Conservation (phyloP, 2,113 vertebrate genomes). For the Calyptomena viridis region DNA sequence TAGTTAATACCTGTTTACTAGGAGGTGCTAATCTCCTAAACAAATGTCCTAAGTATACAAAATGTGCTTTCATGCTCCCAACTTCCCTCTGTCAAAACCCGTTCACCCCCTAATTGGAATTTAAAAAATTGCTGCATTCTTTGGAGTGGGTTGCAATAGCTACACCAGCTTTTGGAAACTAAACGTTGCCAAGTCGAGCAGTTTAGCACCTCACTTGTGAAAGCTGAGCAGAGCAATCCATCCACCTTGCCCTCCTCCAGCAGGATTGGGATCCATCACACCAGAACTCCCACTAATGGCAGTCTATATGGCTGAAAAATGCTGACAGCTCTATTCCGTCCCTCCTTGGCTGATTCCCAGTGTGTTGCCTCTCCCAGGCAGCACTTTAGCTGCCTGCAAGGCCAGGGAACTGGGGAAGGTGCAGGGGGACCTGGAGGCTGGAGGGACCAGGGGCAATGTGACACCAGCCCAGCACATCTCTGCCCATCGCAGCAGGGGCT, state of each 20-base stretch:
- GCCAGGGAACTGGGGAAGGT: background rate
- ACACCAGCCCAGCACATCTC: rapidly evolving
- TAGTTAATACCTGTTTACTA: constrained; percentile 55
- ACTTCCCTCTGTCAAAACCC: background rate
- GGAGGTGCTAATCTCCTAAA: constrained; percentile 40
- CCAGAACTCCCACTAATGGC: background rate
- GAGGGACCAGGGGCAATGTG: background rate
- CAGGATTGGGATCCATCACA: rapidly evolving
- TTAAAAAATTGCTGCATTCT: background rate
- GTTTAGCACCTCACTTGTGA: background rate
- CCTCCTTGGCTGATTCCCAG: background rate
- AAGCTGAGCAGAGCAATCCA: background rate
- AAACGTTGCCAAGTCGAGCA: background rate
- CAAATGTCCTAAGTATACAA: background rate
- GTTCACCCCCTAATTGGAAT: background rate
- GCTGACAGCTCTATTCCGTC: rapidly evolving
- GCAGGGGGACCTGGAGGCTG: background rate
- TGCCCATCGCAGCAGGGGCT: background rate
- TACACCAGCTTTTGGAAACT: background rate
- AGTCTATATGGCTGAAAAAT: background rate
- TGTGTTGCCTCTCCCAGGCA: background rate
- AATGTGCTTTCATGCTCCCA: background rate
- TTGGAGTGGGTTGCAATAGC: background rate
- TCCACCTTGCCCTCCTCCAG: background rate
- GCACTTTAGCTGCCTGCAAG: background rate